Conservation (phyloP, 2,888 invertebrate genomes). For the Noctua fimbriata region DNA sequence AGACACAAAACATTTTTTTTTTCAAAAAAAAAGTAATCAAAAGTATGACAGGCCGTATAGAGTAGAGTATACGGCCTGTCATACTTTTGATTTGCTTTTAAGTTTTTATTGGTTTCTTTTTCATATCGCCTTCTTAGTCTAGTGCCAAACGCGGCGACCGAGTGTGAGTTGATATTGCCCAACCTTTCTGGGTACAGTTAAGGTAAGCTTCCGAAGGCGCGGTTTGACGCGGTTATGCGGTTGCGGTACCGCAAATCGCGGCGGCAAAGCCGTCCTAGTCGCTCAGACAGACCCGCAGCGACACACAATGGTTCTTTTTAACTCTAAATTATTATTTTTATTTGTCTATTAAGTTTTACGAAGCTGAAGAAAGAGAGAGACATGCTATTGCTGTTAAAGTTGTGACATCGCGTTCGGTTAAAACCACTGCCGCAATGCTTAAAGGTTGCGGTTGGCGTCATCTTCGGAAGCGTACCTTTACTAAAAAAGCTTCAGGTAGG, state of each 20-base stretch:
- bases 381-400: neutral
- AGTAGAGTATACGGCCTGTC: slow-evolving; percentile 28
- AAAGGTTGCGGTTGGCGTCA: neutral
- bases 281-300: neutral
- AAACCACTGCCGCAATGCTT: neutral
- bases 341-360: neutral
- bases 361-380: neutral
- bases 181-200: neutral
- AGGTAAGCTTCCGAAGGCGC: neutral
- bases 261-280: neutral
- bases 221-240: neutral
- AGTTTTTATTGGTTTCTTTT: slow-evolving; percentile 29
- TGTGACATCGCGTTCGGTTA: neutral
- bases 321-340: neutral
- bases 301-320: neutral
- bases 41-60: no score
- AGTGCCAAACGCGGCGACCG: slow-evolving; percentile 44
- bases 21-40: no score
- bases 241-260: neutral
- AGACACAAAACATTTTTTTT: slow-evolving; percentile 16
- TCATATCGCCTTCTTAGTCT: slow-evolving; percentile 41
- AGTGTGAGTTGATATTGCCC: slow-evolving; percentile 9
- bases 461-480: neutral
- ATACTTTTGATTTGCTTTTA: slow-evolving; percentile 11
- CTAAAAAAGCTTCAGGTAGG: neutral